Conservation (phyloP, 2,113 vertebrate genomes). For the Leptobrachium ailaonicum region DNA sequence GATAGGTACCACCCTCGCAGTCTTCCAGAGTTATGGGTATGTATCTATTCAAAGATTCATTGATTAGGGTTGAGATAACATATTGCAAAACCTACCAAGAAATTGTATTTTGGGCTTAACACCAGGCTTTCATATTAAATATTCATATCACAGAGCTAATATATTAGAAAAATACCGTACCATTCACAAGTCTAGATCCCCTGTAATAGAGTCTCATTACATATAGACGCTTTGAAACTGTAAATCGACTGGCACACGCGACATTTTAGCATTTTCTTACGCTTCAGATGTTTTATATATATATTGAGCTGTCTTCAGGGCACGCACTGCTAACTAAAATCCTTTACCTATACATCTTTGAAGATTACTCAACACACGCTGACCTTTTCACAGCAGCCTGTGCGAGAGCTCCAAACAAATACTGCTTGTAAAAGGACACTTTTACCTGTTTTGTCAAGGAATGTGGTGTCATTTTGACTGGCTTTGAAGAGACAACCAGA, state of each 20-base stretch:
- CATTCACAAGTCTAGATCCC: background rate
- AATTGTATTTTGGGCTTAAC: too few relatives aligned
- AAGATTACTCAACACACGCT: conserved; percentile 17
- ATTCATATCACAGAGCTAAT: too few relatives aligned
- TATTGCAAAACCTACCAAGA: too few relatives aligned
- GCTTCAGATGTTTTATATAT: conserved; percentile 34
- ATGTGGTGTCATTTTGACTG: conserved; percentile 10
- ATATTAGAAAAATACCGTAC: too few relatives aligned
- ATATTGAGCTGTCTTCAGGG: conserved; percentile 28
- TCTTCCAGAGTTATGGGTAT: too few relatives aligned
- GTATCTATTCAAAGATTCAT: too few relatives aligned
- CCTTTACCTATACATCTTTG: conserved; percentile 31
- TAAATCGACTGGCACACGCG: conserved; percentile 20
- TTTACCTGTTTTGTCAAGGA: background rate
- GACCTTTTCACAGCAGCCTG: conserved; percentile 21
- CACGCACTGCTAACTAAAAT: conserved; percentile 31
- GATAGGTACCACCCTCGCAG: too few relatives aligned
- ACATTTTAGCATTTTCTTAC: background rate
- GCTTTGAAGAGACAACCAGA: background rate
- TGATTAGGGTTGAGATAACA: too few relatives aligned
- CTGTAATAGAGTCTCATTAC: conserved; percentile 23
- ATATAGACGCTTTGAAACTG: background rate
- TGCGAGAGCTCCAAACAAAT: conserved; percentile 15
- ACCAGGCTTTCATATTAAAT: too few relatives aligned
- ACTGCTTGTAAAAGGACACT: background rate